A percentile compares a stretch with the other conserved stretches of the same genome.
phyloP scores from a whole-genome alignment of 2,113 vertebrate genomes.

The Platanista minor region DNA sequence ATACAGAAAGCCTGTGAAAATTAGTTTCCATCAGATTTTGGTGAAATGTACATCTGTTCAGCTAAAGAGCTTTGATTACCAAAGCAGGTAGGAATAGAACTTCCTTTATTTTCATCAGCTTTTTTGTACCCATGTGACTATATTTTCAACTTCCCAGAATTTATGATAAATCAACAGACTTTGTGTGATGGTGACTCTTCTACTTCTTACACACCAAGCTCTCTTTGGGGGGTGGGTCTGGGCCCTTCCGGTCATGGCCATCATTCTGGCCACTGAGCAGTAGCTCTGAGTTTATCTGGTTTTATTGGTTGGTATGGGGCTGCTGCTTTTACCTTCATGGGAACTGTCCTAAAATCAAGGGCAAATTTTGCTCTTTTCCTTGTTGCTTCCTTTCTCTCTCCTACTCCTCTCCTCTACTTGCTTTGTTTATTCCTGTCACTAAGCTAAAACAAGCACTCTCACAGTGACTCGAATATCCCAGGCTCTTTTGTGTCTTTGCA shows the following conservation, averaged over 20 bases:
- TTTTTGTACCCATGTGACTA: background rate
- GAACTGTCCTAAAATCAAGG: background rate
- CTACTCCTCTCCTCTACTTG: background rate
- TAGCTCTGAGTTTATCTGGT: background rate
- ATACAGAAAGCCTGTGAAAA: slow-evolving; percentile 26
- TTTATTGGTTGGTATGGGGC: background rate
- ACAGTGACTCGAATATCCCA: background rate
- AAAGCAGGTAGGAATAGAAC: slow-evolving; percentile 13
- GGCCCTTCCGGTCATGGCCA: background rate
- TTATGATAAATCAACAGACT: background rate
- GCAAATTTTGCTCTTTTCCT: background rate
- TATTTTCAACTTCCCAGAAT: slow-evolving; percentile 38
- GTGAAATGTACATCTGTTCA: slow-evolving; percentile 66
- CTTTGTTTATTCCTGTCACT: background rate
- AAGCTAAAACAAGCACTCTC: background rate
- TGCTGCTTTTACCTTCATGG: background rate
- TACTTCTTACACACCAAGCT: background rate
- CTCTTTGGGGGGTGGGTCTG: background rate
- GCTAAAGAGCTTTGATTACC: slow-evolving; percentile 14
- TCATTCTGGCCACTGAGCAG: background rate
- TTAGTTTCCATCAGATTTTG: slow-evolving; percentile 72
- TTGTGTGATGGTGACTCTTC: background rate
- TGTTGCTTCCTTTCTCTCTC: background rate
- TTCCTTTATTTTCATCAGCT: slow-evolving; percentile 26
- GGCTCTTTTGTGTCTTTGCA: background rate